Evolutionary conservation across 1,140 invertebrate genomes (phyloP).

Genomic region (Solenopsis fugax): DNA sequence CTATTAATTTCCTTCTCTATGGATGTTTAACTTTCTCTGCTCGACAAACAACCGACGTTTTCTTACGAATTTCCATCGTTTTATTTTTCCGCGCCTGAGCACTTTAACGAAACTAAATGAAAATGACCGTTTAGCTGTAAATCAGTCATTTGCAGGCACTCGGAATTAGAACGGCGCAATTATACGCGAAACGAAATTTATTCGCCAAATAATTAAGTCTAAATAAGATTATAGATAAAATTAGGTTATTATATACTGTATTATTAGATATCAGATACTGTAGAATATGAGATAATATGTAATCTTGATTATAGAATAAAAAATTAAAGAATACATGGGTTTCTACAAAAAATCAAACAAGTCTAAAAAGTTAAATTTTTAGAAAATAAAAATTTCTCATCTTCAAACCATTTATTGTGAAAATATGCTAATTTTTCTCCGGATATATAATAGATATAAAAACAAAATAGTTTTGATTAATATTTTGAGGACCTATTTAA

Average conservation of each 20-base stretch:
- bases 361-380: no score
- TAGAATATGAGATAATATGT: not conserved
- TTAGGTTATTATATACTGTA: no score
- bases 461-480: no score
- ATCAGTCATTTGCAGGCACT: not conserved
- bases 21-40: slow-evolving; percentile 67
- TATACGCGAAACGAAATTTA: slow-evolving; percentile 36
- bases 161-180: slow-evolving; percentile 11
- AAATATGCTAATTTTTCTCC: no score
- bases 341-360: no score
- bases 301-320: not conserved
- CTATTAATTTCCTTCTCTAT: slow-evolving; percentile 72
- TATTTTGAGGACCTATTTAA: no score
- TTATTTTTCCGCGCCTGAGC: slow-evolving; percentile 37
- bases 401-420: no score
- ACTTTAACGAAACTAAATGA: slow-evolving; percentile 35
- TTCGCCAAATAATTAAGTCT: not conserved
- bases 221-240: not conserved
- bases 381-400: no score
- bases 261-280: not conserved
- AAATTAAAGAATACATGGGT: not conserved
- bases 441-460: no score
- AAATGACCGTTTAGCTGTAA: slow-evolving; percentile 52
- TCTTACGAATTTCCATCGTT: slow-evolving; percentile 26
- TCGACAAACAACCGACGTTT: slow-evolving; percentile 68